Evolutionary conservation across 2,797 vertebrate genomes (phyloP), one percentile per base, ranked within the genome.

Genomic region (Anguilla marmorata): DNA sequence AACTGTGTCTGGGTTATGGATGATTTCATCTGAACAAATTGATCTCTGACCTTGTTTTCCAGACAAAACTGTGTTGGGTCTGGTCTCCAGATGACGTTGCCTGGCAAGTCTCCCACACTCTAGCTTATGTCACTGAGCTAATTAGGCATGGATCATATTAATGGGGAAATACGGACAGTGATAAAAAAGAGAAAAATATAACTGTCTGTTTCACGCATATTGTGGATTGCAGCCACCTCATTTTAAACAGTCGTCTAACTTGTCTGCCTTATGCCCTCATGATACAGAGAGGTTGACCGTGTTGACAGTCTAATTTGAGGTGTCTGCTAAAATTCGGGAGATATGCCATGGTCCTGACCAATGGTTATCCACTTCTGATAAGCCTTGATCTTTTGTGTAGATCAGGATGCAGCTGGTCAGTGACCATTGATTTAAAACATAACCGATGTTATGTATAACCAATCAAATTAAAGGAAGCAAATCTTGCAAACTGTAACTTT

Each of bases 41-140:
- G 52, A 79, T 58, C 86, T 86, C 54, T 56, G 52, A 79, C 69
- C 50, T 79, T 86, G 86, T 76, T 76, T 37, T 12, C 72, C 69
- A 37, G 19, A 69, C 54, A 37, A 86, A 86, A n/a, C 63, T 27
- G 21, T 12, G 19, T 2, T 37, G 69, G 76, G 48, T 72, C 37
- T 58, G 72, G 86, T 58, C 50, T 76, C 54, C 37, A 33, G 58
- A 37, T 60, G 86, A 66, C 54, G 45, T 33, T n/a, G 41, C 56
- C 41, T 63, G 54, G 52, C 24, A 48, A 2, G 21, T 1, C 74
- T 80, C 86, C 41, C 80, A n/a, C 72, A 41, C 56, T 27, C 63
- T 8, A 80, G 72, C 72, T 60, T 87, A 87, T 16, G n/a, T 33
- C 37, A 41, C 56, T n/a, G 79, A 19, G 21, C 79, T 56, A 82